A percentile compares a stretch with the other conserved stretches of the same genome.
These are phyloP conservation scores for Nannoperca obscura DNA, from an alignment of 2,797 vertebrate species.

Conservation along the genomic window DNA sequence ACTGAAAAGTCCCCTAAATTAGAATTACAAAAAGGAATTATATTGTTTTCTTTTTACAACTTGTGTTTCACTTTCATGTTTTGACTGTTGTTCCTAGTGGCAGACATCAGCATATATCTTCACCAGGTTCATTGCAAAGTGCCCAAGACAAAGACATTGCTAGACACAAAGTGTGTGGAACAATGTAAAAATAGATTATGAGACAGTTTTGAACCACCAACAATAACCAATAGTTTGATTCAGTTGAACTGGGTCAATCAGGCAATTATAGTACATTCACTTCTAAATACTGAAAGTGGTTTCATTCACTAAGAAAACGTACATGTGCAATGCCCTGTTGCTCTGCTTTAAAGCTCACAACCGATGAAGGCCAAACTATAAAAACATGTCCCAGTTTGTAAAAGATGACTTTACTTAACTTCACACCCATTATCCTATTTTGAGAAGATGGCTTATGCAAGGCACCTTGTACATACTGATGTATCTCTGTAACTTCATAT, in stretches of 20 bases:
- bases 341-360: background rate
- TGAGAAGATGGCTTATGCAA: background rate
- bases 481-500: background rate
- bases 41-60: background rate
- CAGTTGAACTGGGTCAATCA: background rate
- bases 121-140: background rate
- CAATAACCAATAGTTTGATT: background rate
- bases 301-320: background rate
- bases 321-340: background rate
- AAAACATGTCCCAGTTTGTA: background rate
- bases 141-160: background rate
- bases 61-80: background rate
- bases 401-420: background rate
- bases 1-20: background rate
- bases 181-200: background rate
- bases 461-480: background rate
- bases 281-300: background rate
- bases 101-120: background rate
- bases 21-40: background rate
- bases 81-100: background rate
- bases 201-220: background rate
- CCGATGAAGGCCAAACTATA: background rate
- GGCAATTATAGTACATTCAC: background rate
- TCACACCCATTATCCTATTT: background rate
- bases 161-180: background rate